phyloP scores from a whole-genome alignment of 30 jellyfish, hydroid and myxozoan species.

The Hydra vulgaris region DNA sequence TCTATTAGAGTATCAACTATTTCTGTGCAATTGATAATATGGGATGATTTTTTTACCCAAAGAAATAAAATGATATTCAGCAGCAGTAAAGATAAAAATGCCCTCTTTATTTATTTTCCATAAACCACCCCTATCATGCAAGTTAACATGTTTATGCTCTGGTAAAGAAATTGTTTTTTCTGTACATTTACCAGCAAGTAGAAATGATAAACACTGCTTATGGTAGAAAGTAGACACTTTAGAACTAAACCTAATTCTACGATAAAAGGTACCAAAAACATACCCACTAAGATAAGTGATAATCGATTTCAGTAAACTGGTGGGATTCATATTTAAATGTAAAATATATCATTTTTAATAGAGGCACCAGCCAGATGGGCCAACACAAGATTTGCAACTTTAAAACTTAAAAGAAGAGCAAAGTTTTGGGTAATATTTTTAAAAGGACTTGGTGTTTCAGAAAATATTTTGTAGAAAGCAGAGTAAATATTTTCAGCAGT shows the following conservation, averaged over 20 bases:
- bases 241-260: neutral
- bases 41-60: slow-evolving; percentile 13
- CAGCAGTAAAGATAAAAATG: slow-evolving; percentile 21
- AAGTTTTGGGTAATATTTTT: slow-evolving; percentile 18
- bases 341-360: neutral
- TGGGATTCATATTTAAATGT: neutral
- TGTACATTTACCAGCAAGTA: slow-evolving; percentile 1
- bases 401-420: slow-evolving; percentile 33
- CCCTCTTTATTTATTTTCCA: slow-evolving; percentile 32
- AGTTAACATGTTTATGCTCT: slow-evolving; percentile 16
- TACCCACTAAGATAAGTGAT: slow-evolving; percentile 14
- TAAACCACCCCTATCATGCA: slow-evolving; percentile 34
- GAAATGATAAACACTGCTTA: slow-evolving; percentile 7
- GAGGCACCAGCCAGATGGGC: slow-evolving; percentile 38
- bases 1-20: slow-evolving; percentile 32
- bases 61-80: slow-evolving; percentile 35
- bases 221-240: slow-evolving; percentile 3
- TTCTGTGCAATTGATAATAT: slow-evolving; percentile 23
- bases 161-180: slow-evolving; percentile 21
- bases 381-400: slow-evolving; percentile 53
- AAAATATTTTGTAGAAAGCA: slow-evolving; percentile 8
- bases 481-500: slow-evolving; percentile 41
- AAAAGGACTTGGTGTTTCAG: slow-evolving; percentile 20
- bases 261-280: slow-evolving; percentile 10
- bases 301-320: slow-evolving; percentile 5